Conservation (phyloP, 2,797 vertebrate species). For the Sebastes flavidus region DNA sequence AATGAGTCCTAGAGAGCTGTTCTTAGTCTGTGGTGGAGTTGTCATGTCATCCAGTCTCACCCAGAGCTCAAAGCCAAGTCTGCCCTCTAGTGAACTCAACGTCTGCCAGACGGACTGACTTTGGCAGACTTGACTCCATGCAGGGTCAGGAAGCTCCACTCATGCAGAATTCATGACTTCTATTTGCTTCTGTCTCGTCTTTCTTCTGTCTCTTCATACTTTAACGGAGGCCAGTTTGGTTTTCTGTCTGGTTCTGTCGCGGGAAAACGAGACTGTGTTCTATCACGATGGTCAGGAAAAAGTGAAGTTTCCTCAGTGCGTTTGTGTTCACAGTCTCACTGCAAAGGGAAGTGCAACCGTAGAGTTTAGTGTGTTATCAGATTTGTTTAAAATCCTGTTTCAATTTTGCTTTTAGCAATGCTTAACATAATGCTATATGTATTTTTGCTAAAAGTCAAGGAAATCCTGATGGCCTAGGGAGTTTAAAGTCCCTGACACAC, state of each 20-base stretch:
- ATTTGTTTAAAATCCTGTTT: not conserved
- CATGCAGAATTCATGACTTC: constrained; percentile 60
- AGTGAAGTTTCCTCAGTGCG: not conserved
- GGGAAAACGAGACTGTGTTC: not conserved
- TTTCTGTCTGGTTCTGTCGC: not conserved
- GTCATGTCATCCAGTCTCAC: constrained; percentile 34
- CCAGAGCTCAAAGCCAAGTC: constrained; percentile 30
- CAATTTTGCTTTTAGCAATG: not conserved
- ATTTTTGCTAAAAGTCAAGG: not conserved
- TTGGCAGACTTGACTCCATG: constrained; percentile 32
- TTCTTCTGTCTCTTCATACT: constrained; percentile 12
- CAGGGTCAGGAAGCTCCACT: constrained; percentile 46
- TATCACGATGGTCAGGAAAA: not conserved
- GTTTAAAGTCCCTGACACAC: too few relatives aligned
- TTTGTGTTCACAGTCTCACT: not conserved
- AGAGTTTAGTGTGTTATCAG: not conserved
- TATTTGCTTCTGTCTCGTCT: constrained; percentile 53
- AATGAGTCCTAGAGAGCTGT: not conserved
- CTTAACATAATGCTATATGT: not conserved
- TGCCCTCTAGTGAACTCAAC: constrained; percentile 52
- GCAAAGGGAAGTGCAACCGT: not conserved
- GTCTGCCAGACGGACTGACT: constrained; percentile 37
- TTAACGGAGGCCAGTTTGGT: not conserved
- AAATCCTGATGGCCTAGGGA: not conserved
- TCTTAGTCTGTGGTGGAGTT: constrained; percentile 17